phyloP scores from a whole-genome alignment of 2,113 vertebrate species.

The Chaenogobius annularis region DNA sequence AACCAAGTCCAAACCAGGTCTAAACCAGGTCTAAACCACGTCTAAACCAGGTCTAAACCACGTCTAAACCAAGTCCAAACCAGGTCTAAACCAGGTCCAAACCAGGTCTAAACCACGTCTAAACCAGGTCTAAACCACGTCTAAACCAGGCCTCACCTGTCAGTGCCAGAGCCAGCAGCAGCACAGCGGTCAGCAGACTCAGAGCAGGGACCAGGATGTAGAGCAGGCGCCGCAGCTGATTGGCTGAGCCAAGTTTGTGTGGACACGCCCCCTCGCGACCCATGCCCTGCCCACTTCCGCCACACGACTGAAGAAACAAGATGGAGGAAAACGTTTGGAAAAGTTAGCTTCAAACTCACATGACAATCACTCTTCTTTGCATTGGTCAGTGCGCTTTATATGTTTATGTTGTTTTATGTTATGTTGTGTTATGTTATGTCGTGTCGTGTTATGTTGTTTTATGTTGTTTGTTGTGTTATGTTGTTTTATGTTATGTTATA shows the following conservation, averaged over 20 bases:
- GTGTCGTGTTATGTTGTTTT: too few relatives aligned
- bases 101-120: background rate
- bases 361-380: too few relatives aligned
- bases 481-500: too few relatives aligned
- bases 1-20: background rate
- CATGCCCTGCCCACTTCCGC: conserved; percentile 27
- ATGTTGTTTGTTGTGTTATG: too few relatives aligned
- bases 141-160: conserved; percentile 37
- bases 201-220: conserved; percentile 62
- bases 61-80: background rate
- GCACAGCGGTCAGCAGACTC: conserved; percentile 54
- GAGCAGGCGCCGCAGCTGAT: conserved; percentile 53
- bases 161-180: conserved; percentile 54
- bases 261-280: conserved; percentile 54
- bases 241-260: conserved; percentile 54
- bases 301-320: background rate
- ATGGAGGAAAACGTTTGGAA: background rate
- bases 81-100: background rate
- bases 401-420: too few relatives aligned
- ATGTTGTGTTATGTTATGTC: too few relatives aligned
- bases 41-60: background rate
- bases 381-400: too few relatives aligned
- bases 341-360: too few relatives aligned
- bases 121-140: background rate
- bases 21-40: background rate